These are phyloP conservation scores for Crotalus helleri DNA, from an alignment of 2,113 vertebrate species.

Conservation along the genomic window DNA sequence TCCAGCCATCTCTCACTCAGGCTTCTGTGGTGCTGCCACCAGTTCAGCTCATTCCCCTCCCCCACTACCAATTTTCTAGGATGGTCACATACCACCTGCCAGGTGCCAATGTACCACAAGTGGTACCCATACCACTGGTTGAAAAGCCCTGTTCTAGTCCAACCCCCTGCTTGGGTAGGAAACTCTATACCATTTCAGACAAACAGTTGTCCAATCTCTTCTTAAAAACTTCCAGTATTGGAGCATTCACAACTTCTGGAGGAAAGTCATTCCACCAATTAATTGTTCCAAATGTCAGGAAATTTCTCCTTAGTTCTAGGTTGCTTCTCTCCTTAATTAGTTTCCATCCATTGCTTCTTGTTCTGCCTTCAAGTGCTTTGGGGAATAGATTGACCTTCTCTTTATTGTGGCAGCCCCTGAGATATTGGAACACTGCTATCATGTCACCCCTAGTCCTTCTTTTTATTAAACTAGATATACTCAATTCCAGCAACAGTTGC, in stretches of 20 bases:
- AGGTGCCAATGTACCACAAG: too few relatives aligned
- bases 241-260: neutral
- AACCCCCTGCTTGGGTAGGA: neutral
- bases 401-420: neutral
- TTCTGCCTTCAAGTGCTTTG: neutral
- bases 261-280: neutral
- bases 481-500: neutral
- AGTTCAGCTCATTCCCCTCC: too few relatives aligned
- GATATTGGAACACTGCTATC: neutral
- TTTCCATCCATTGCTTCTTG: neutral
- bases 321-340: neutral
- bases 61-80: too few relatives aligned
- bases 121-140: too few relatives aligned
- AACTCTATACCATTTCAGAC: neutral
- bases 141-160: neutral
- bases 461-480: neutral
- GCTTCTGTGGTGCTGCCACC: too few relatives aligned
- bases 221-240: neutral
- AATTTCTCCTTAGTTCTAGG: neutral
- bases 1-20: too few relatives aligned
- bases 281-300: neutral
- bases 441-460: neutral
- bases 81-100: too few relatives aligned
- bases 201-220: neutral
- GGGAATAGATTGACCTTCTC: neutral